Conservation (phyloP, 1,140 invertebrate genomes). For the Pseudobourletiella spinata region DNA sequence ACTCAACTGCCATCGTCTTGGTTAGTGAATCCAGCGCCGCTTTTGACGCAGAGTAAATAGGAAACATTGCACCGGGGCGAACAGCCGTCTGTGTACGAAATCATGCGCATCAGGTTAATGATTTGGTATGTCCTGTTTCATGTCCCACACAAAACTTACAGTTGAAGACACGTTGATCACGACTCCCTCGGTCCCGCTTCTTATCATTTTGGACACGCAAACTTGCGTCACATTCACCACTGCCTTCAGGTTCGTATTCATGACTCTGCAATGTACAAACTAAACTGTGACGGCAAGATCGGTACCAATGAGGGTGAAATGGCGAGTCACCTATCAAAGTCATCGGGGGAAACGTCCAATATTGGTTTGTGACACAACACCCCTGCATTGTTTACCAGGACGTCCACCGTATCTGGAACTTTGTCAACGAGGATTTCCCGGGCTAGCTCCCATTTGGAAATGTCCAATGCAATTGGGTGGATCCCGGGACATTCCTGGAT, state of each 20-base stretch:
- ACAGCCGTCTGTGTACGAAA: too few relatives aligned
- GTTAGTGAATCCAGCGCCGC: slow-evolving; percentile 10
- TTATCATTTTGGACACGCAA: slow-evolving; percentile 61
- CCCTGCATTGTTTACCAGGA: not conserved
- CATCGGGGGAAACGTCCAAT: too few relatives aligned
- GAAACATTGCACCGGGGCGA: too few relatives aligned
- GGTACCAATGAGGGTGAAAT: too few relatives aligned
- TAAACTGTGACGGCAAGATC: too few relatives aligned
- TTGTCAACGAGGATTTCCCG: slow-evolving; percentile 48
- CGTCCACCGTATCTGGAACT: slow-evolving; percentile 45
- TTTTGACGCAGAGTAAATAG: slow-evolving; percentile 11
- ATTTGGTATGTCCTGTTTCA: too few relatives aligned
- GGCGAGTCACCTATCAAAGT: too few relatives aligned
- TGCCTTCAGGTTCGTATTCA: slow-evolving; percentile 74
- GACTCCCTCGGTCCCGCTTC: slow-evolving; percentile 57
- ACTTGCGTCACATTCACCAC: slow-evolving; percentile 73
- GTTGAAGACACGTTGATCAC: slow-evolving; percentile 75
- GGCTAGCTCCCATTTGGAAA: slow-evolving; percentile 66
- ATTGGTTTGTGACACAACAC: too few relatives aligned
- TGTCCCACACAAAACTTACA: slow-evolving; percentile 12
- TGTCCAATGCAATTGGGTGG: slow-evolving; percentile 56
- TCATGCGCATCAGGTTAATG: too few relatives aligned
- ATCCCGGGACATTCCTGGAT: slow-evolving; percentile 42
- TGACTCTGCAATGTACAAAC: slow-evolving; percentile 47
- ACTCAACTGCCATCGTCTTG: slow-evolving; percentile 16